These are phyloP conservation scores for Cladopsammia gracilis DNA, from an alignment of 64 coral and sea anemone genomes.

Conservation along the genomic window DNA sequence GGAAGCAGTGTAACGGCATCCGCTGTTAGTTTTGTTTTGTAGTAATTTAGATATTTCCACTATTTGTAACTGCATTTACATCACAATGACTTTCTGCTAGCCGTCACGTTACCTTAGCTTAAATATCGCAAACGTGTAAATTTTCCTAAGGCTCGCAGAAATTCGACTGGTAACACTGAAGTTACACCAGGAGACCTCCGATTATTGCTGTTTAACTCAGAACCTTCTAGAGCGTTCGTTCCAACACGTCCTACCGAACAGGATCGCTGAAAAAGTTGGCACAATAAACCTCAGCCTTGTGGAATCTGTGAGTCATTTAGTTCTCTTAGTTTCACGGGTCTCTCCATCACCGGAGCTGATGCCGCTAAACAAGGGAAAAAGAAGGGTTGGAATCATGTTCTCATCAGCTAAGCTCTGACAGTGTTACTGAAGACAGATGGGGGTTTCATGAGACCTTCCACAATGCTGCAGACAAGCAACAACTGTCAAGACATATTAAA, in stretches of 20 bases:
- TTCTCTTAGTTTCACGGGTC: slow-evolving; percentile 33
- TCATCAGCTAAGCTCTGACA: background rate
- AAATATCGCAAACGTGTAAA: background rate
- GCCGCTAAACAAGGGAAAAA: slow-evolving; percentile 15
- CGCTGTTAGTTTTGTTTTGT: background rate
- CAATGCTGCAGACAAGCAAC: slow-evolving; percentile 19
- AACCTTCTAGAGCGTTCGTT: background rate
- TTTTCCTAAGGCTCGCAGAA: slow-evolving; percentile 2
- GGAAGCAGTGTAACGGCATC: slow-evolving; percentile 4
- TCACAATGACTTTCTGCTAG: slow-evolving; percentile 10
- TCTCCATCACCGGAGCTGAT: slow-evolving; percentile 35
- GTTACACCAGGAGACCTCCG: too few species aligned
- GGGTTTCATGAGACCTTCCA: slow-evolving; percentile 24
- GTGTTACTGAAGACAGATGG: background rate
- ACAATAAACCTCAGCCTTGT: slow-evolving; percentile 20
- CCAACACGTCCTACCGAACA: background rate
- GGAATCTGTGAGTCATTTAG: slow-evolving; percentile 15
- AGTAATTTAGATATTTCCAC: background rate
- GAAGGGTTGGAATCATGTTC: background rate
- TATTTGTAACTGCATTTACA: slow-evolving; percentile 9
- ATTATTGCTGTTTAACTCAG: slow-evolving; percentile 3
- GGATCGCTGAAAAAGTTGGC: background rate
- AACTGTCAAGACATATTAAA: slow-evolving; percentile 44
- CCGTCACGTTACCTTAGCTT: slow-evolving; percentile 6
- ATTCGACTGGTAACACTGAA: background rate